Evolutionary conservation across 2,113 vertebrate species (phyloP), one percentile per base, ranked within the genome.

Genomic region (Entomyzon cyanotis): DNA sequence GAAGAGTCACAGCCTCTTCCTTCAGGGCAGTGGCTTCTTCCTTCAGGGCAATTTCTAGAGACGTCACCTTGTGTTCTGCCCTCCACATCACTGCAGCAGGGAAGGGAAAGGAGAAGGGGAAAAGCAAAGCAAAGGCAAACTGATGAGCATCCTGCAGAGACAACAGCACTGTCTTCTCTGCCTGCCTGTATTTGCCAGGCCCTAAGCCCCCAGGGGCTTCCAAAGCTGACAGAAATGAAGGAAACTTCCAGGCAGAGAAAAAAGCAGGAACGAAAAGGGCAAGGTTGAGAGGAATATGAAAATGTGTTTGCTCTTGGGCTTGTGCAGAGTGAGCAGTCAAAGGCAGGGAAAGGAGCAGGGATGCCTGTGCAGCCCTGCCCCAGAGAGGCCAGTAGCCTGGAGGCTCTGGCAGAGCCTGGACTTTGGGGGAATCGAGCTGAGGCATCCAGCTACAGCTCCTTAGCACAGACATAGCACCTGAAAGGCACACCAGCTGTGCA

Each of bases 41-140:
- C 69, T 35, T 90, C 86, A 97, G 75, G 47, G 95, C 92, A 75
- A 62, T 93, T 49, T 97, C 89, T 6, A 92, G 58, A 59, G 87
- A 90, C 42, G 20, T 91, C 19, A 83, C 95, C 78, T 95, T 90
- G 41, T 28, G 20, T 94, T 97, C 97, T 82, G 50, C 95, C 89
- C 68, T 52, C 83, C 91, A 84, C 67, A 81, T 67, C 59, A 96
- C 96, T 98, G 90, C 50, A 97, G 90, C 28, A 74, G 60, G 41
- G 53, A 94, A 81, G 65, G n/a, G 33, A 77, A 71, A 73, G 7
- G 28, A 87, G 33, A 42, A 44, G 21, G 35, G 19, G 14, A 83
- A 91, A 75, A 76, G 33, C 21, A 86, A 76, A 93, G 23, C 4
- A 76, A 84, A 84, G 24, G 3, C 20, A 42, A 62, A 63, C 3